Conservation (phyloP, 2,797 vertebrate species). For the Tolypeutes matacus region DNA sequence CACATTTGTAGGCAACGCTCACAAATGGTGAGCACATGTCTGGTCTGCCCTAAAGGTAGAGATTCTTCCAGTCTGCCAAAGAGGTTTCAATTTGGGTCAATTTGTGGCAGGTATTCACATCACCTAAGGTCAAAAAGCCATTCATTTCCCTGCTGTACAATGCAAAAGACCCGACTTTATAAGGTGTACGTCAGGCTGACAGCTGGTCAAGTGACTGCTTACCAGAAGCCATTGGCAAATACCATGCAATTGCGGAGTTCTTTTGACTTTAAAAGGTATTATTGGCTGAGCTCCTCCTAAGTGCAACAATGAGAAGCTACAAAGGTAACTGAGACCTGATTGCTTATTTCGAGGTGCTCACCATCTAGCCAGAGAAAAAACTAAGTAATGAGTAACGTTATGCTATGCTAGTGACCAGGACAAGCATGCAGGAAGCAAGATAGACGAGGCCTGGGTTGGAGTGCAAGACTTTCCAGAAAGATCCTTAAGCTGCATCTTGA, state of each 20-base stretch:
- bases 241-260: accelerated
- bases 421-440: background rate
- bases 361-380: background rate
- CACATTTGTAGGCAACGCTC: background rate
- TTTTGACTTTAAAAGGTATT: background rate
- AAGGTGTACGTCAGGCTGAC: background rate
- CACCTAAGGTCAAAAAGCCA: background rate
- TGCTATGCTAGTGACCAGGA: background rate
- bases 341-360: background rate
- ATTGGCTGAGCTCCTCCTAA: background rate
- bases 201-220: background rate
- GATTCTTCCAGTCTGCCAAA: background rate
- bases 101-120: background rate
- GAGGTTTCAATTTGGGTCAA: background rate
- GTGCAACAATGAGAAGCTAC: background rate
- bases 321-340: background rate
- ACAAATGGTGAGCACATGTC: background rate
- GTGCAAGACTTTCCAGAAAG: background rate
- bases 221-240: background rate
- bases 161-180: background rate
- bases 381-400: background rate
- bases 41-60: background rate
- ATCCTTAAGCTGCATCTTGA: background rate
- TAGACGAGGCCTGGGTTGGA: accelerated
- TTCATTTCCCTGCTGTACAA: background rate